Evolutionary conservation across 2,113 vertebrate genomes (phyloP).

Genomic region (Cephalopholis sonnerati): DNA sequence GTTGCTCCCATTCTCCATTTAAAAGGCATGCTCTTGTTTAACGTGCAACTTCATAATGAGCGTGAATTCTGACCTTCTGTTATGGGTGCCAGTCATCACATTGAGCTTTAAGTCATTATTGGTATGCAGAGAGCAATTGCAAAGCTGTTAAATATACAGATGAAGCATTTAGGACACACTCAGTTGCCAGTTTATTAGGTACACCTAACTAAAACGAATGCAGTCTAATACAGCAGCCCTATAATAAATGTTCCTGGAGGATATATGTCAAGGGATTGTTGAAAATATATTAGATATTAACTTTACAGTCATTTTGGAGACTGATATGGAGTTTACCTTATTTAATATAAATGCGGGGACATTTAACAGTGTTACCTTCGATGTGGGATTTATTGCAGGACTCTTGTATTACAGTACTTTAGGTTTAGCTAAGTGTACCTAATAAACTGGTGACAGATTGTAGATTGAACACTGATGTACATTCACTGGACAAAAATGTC

Average conservation of each 20-base stretch:
- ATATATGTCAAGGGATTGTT: background rate
- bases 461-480: background rate
- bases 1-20: background rate
- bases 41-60: background rate
- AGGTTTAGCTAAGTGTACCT: constrained; percentile 1
- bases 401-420: background rate
- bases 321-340: background rate
- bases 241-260: background rate
- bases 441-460: background rate
- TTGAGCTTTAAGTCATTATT: background rate
- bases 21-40: background rate
- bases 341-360: background rate
- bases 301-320: background rate
- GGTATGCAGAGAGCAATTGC: constrained; percentile 4
- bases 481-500: background rate
- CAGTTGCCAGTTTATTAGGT: background rate
- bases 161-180: background rate
- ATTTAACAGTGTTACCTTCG: background rate
- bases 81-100: background rate
- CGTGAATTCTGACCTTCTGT: constrained; percentile 1
- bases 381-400: background rate
- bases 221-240: background rate
- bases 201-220: background rate
- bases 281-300: background rate
- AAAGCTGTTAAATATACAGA: background rate